A percentile compares a stretch with the other conserved stretches of the same genome.
These are phyloP conservation scores for Cecidostiba fungosa DNA, from an alignment of 2,888 invertebrate genomes.

Conservation along the genomic window DNA sequence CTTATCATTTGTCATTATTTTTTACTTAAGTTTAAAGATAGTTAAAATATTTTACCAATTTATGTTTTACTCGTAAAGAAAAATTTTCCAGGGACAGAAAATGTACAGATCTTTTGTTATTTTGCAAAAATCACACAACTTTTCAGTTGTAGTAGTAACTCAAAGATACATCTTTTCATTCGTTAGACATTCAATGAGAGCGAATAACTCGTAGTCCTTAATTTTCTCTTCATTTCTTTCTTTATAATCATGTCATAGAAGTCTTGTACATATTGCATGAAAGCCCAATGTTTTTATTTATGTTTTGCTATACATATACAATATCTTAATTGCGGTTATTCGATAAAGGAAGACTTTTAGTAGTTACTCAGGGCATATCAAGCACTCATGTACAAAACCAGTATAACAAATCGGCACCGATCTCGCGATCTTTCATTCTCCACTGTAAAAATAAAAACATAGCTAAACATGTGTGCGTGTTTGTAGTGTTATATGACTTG, in stretches of 20 bases:
- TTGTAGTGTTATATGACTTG: not conserved
- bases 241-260: slow-evolving; percentile 59
- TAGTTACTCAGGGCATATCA: slow-evolving; percentile 63
- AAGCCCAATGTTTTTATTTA: slow-evolving; percentile 66
- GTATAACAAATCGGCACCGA: slow-evolving; percentile 55
- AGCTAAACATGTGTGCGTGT: slow-evolving; percentile 14
- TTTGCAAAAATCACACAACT: not conserved
- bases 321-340: slow-evolving; percentile 60
- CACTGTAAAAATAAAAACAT: slow-evolving; percentile 46
- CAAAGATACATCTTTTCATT: slow-evolving; percentile 1
- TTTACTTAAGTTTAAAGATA: slow-evolving; percentile 19
- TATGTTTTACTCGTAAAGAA: not conserved
- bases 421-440: not conserved
- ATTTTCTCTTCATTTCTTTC: slow-evolving; percentile 23
- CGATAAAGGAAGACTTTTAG: slow-evolving; percentile 69
- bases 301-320: slow-evolving; percentile 55
- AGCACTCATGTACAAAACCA: slow-evolving; percentile 65
- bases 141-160: too few species aligned
- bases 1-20: not conserved
- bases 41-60: slow-evolving; percentile 29
- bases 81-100: not conserved
- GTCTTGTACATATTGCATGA: slow-evolving; percentile 72
- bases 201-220: not conserved
- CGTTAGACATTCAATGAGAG: slow-evolving; percentile 13
- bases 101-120: not conserved